Evolutionary conservation across 1,140 invertebrate species (phyloP).

Genomic region (Campodea augens): DNA sequence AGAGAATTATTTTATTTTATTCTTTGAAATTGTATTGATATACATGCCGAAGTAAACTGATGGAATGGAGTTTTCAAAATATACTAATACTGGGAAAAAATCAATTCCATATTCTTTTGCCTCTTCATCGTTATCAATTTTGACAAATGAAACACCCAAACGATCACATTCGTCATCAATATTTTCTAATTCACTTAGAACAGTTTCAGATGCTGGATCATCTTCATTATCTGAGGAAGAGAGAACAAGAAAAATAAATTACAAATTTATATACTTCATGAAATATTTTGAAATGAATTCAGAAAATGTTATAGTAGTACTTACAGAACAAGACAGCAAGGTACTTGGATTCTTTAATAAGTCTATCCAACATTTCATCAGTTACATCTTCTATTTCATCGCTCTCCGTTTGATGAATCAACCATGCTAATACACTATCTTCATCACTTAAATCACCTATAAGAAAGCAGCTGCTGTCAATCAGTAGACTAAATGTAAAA

Average conservation of each 20-base stretch:
- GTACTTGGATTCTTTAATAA: slow-evolving; percentile 69
- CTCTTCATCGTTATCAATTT: slow-evolving; percentile 72
- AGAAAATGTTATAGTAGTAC: slow-evolving; percentile 22
- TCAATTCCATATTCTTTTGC: slow-evolving; percentile 80
- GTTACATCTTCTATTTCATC: slow-evolving; percentile 89
- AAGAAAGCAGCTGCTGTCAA: slow-evolving; percentile 8
- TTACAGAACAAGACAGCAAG: slow-evolving; percentile 80
- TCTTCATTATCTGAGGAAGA: slow-evolving; percentile 63
- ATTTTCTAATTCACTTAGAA: slow-evolving; percentile 70
- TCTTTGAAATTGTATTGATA: slow-evolving; percentile 3
- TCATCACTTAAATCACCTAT: slow-evolving; percentile 65
- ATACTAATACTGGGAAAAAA: slow-evolving; percentile 52
- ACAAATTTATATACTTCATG: background rate
- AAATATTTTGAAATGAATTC: background rate
- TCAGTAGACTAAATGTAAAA: too few species aligned
- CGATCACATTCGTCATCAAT: slow-evolving; percentile 87
- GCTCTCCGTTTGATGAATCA: slow-evolving; percentile 59
- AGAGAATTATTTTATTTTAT: background rate
- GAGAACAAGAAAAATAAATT: background rate
- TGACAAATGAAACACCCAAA: slow-evolving; percentile 80
- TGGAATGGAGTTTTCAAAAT: slow-evolving; percentile 73
- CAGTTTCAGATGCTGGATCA: slow-evolving; percentile 73
- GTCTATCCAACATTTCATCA: slow-evolving; percentile 81
- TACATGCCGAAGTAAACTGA: slow-evolving; percentile 57
- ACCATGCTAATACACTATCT: slow-evolving; percentile 73